Evolutionary conservation across 2,113 vertebrate genomes (phyloP), one percentile per base, ranked within the genome.

Genomic region (Alouatta palliata): DNA sequence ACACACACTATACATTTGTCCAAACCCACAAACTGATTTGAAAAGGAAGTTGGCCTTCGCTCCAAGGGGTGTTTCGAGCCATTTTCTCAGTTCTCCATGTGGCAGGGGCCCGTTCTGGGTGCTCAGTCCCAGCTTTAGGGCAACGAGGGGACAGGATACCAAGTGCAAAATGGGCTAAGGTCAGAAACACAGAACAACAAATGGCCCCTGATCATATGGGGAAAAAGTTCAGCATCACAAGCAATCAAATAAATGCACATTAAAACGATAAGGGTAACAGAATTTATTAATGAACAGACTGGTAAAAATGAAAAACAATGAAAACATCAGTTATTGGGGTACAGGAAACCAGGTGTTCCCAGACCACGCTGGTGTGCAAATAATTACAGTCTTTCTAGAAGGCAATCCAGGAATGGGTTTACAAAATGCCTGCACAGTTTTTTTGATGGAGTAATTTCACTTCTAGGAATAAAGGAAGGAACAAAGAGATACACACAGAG

Each of bases 391-490:
- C 71, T 94, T 93, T 96, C 97, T 94, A 96, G 94, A 97, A 97
- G 90, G 90, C 81, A 85, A 82, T 90, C 88, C 89, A 94, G 90
- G 94, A 96, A 94, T 75, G 81, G 73, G 80, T 91, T 97, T 85
- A 92, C 61, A 90, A 93, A 97, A 93, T 1, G 40, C 90, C 96
- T 73, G 80, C 71, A 66, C n/a, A 90, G 70, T 90, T 96, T 56
- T 84, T 97, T 87, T 97, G 92, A 94, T 77, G 88, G 66, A 95
- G 64, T 76, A 95, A 94, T 96, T 92, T 96, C 92, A 90, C 79
- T 94, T 98, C 97, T 88, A 97, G 92, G 95, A 95, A 97, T 85
- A 96, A 97, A 95, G 47, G 66, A 97, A 96, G 80, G 45, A 96
- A 92, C 93, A 73, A 93, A 87, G 70, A 92, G 52, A 95, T 54